Percentiles rank a stretch among this genome's conserved stretches.
Evolutionary conservation across 2,113 vertebrate species (phyloP).

Genomic region (Catharus minimus): DNA sequence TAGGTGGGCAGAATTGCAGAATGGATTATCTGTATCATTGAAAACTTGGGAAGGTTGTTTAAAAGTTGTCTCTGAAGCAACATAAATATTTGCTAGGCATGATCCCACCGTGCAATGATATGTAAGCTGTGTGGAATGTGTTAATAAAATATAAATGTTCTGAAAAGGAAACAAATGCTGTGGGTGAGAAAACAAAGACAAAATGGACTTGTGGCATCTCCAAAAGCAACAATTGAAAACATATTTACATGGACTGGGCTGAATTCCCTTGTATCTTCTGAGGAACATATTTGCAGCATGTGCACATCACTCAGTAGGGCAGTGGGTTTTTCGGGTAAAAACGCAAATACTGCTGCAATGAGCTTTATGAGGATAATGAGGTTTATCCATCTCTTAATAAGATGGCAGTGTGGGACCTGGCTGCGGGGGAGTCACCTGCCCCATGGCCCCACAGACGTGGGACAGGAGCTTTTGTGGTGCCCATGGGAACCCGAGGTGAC

Average conservation of each 20-base stretch:
- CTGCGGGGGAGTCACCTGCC: fast-evolving
- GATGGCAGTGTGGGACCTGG: fast-evolving
- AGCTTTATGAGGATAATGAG: neutral
- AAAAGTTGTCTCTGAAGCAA: slow-evolving; percentile 16
- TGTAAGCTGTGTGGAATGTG: slow-evolving; percentile 50
- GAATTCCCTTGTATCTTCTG: neutral
- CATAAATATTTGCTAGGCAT: slow-evolving; percentile 46
- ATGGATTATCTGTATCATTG: neutral
- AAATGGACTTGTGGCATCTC: neutral
- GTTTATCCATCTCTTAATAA: neutral
- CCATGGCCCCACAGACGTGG: fast-evolving
- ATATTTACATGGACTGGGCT: neutral
- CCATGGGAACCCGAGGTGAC: neutral
- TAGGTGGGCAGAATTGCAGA: neutral
- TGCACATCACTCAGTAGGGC: neutral
- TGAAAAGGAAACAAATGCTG: slow-evolving; percentile 34
- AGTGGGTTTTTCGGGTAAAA: neutral
- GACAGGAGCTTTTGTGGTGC: neutral
- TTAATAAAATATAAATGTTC: slow-evolving; percentile 53
- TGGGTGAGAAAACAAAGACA: slow-evolving; percentile 39
- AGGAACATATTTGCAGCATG: neutral
- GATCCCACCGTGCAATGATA: neutral
- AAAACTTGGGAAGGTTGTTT: neutral
- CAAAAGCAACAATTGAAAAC: slow-evolving; percentile 8
- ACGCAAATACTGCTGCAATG: neutral